Percentiles rank a stretch among this genome's conserved stretches.
phyloP scores from a whole-genome alignment of 2,888 invertebrate species.

The Erebia epiphron region DNA sequence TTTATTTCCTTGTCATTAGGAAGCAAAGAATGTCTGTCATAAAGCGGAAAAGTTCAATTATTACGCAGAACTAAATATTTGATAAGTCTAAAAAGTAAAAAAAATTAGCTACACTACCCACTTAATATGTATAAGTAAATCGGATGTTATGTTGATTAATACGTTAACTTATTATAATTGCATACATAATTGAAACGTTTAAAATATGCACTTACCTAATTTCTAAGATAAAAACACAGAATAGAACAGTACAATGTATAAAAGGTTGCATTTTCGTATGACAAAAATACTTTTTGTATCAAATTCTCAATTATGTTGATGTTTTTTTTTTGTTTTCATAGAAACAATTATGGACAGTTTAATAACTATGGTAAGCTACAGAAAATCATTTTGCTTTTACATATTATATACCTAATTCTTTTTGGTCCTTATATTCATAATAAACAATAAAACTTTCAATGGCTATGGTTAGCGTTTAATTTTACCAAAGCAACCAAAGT shows the following conservation, averaged over 20 bases:
- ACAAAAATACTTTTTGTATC: neutral
- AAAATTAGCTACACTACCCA: neutral
- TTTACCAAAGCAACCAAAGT: no score
- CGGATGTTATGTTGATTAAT: constrained; percentile 9
- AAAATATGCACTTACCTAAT: constrained; percentile 8
- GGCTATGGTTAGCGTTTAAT: no score
- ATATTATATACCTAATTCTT: no score
- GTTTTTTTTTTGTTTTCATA: neutral
- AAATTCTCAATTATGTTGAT: neutral
- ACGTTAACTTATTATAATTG: constrained; percentile 3
- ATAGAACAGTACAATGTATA: no score
- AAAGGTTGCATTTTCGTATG: neutral
- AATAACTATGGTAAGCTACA: no score
- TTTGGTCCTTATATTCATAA: no score
- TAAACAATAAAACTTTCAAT: no score
- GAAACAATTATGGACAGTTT: no score
- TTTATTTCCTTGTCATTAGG: neutral
- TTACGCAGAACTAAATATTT: neutral
- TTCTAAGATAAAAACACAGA: no score
- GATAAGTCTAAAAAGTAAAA: neutral
- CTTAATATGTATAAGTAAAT: neutral
- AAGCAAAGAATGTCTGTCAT: neutral
- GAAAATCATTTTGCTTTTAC: no score
- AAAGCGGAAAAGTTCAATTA: constrained; percentile 2
- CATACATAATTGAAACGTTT: neutral